Evolutionary conservation across 2,888 invertebrate species (phyloP), one percentile per base, ranked within the genome.

Genomic region (Theretra japonica): DNA sequence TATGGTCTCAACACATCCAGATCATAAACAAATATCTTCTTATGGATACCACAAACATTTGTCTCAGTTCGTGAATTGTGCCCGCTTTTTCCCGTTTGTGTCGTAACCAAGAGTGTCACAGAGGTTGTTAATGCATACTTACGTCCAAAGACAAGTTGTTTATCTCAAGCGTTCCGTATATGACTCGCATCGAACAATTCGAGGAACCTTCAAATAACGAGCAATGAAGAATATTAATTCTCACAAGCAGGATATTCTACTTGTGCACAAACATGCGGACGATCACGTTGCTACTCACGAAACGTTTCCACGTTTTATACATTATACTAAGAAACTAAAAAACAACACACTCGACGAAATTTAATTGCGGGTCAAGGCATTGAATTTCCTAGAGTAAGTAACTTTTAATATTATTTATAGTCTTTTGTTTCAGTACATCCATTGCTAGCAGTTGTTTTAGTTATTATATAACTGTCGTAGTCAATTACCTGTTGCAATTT

Each of bases 201-300:
- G 17, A 19, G 62, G 48, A 56, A 65, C 62, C 70, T 65, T 71
- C 70, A 65, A 23, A 53, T 33, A 62, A 59, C 30, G 17, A 33
- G 50, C 65, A 33, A 19, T 41, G 23, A 56, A 17, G 65, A 56
- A 71, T 65, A 65, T 70, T 70, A 70, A 71, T 65, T 17, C 1
- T n/a, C n/a, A 11, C 15, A 30, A 41, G 4, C 33, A 71, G 65
- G 65, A 65, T 65, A 57, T 33, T 68, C 23, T 25, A 19, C 7
- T 50, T 41, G 4, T 19, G 19, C 6, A 28, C 28, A 50, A 17
- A 48, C 25, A 68, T 11, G 6, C 41, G 11, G n/a, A 15, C 41
- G 41, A 30, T 28, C 28, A 58, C 58, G 23, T 23, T 15, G 11
- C 7, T 30, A 6, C 17, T 28, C 25, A n/a, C 25, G 30, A n/a